Conservation (phyloP, 2,797 vertebrate species). For the Darevskia mixta region DNA sequence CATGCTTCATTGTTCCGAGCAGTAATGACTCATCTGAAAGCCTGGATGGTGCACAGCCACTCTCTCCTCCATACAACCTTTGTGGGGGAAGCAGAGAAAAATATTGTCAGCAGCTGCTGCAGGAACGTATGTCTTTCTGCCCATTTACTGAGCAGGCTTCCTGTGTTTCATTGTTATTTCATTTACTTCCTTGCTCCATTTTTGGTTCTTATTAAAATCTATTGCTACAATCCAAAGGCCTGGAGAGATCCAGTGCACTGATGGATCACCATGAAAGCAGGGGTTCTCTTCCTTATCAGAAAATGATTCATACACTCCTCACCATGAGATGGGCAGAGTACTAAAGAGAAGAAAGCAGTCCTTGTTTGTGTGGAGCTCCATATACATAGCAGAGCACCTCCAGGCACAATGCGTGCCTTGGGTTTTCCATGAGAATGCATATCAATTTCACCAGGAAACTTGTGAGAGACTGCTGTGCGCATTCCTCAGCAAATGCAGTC, state of each 20-base stretch:
- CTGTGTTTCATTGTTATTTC: neutral
- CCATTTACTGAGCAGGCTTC: neutral
- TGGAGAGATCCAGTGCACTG: too few species aligned
- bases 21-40: conserved; percentile 5
- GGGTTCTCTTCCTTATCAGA: neutral
- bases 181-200: neutral
- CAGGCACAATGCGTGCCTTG: neutral
- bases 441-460: neutral
- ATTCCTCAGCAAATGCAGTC: conserved; percentile 26
- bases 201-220: neutral
- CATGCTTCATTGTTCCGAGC: neutral
- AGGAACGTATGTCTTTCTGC: neutral
- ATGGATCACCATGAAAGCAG: neutral
- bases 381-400: neutral
- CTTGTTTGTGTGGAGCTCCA: neutral
- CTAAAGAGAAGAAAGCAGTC: neutral
- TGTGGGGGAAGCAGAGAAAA: neutral
- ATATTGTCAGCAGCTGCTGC: neutral
- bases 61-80: neutral
- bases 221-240: neutral
- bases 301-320: neutral
- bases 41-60: neutral
- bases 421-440: neutral
- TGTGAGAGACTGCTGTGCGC: neutral
- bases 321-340: neutral